These are phyloP conservation scores for Smutsia temminckii DNA, from an alignment of 2,797 vertebrate species.

Conservation along the genomic window DNA sequence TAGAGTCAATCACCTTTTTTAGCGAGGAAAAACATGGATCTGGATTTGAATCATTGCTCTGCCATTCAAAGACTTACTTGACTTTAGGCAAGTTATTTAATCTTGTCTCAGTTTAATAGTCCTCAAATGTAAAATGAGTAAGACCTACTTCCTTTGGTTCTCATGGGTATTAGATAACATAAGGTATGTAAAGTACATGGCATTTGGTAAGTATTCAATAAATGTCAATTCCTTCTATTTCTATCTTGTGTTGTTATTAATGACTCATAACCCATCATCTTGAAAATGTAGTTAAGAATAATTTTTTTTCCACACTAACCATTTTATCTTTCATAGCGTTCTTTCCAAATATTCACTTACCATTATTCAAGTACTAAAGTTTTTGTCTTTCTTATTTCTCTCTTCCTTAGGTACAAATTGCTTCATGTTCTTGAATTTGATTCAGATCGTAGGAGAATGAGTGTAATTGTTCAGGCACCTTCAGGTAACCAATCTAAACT, in stretches of 20 bases:
- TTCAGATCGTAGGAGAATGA: constrained; percentile 96
- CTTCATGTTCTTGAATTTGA: constrained; percentile 98
- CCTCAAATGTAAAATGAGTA: not conserved
- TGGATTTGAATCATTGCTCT: not conserved
- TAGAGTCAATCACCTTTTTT: constrained; percentile 5
- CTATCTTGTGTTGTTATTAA: not conserved
- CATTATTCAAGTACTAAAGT: constrained; percentile 44
- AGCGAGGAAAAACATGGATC: not conserved
- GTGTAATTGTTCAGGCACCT: constrained; percentile 94
- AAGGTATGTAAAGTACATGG: not conserved
- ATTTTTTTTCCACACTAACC: not conserved
- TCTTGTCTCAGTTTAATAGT: constrained; percentile 39
- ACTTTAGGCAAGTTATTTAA: constrained; percentile 32
- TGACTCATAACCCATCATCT: not conserved
- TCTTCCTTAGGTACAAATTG: constrained; percentile 90
- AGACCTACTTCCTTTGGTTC: not conserved
- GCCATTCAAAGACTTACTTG: not conserved
- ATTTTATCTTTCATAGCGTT: constrained; percentile 47
- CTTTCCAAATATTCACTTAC: constrained; percentile 14
- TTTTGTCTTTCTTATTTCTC: constrained; percentile 47
- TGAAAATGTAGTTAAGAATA: constrained; percentile 33
- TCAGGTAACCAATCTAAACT: constrained; percentile 87
- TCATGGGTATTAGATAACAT: not conserved
- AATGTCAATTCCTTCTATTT: not conserved
- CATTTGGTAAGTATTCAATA: constrained; percentile 1